Evolutionary conservation across 2,113 vertebrate genomes (phyloP).

Genomic region (Echinops telfairi): DNA sequence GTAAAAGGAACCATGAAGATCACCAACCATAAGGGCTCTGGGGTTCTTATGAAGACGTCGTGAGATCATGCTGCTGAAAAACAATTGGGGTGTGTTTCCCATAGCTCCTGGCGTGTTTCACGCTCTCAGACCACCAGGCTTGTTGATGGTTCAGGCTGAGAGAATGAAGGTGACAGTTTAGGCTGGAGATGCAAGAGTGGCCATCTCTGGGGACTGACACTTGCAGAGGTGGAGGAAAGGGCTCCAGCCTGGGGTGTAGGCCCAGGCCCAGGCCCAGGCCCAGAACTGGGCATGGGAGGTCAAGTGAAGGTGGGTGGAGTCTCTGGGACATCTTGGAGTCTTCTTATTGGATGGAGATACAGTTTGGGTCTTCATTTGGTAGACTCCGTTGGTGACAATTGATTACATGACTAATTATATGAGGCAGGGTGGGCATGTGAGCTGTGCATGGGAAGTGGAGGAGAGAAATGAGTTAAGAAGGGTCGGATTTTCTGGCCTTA

Average conservation of each 20-base stretch:
- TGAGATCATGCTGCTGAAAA: neutral
- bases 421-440: too few species aligned
- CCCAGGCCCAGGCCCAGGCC: neutral
- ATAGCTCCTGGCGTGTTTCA: neutral
- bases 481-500: neutral
- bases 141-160: neutral
- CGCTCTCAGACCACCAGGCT: neutral
- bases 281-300: neutral
- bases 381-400: neutral
- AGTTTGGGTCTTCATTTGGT: neutral
- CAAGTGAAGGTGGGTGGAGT: neutral
- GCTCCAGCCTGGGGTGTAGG: neutral
- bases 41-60: neutral
- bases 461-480: neutral
- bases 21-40: neutral
- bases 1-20: conserved; percentile 15
- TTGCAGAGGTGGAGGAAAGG: neutral
- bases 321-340: neutral
- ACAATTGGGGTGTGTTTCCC: neutral
- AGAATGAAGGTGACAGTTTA: neutral
- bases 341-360: neutral
- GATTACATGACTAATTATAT: neutral
- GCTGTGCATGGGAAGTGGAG: neutral
- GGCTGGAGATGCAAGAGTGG: neutral
- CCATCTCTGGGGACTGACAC: neutral